phyloP scores from a whole-genome alignment of 1,140 invertebrate species.

The Cataglyphis hispanica region DNA sequence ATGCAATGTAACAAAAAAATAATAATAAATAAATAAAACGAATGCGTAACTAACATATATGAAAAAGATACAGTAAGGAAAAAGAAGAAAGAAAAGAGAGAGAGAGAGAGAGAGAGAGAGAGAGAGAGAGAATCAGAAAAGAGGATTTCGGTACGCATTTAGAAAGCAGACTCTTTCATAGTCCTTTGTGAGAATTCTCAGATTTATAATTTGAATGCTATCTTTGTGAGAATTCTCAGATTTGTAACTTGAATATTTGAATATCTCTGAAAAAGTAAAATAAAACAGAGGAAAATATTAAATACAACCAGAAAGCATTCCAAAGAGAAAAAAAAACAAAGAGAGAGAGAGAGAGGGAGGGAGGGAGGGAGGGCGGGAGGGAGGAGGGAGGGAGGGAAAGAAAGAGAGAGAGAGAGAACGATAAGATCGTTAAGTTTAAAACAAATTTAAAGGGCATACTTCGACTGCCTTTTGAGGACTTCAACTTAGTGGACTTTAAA shows the following conservation, averaged over 20 bases:
- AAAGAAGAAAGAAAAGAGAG: neutral
- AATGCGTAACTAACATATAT: neutral
- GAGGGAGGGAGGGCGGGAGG: no score
- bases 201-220: neutral
- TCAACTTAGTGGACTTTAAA: neutral
- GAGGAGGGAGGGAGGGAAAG: no score
- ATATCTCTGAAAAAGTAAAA: neutral
- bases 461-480: neutral
- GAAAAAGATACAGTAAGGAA: neutral
- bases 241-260: neutral
- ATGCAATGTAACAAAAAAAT: neutral
- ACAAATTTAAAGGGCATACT: neutral
- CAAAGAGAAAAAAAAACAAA: neutral
- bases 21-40: constrained; percentile 29
- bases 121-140: neutral
- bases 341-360: neutral
- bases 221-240: constrained; percentile 2
- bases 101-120: neutral
- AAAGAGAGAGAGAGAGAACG: neutral
- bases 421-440: neutral
- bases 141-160: neutral
- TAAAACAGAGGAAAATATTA: neutral
- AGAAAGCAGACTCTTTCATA: neutral
- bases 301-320: neutral
- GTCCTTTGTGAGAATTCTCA: neutral